Conservation (phyloP, 2,888 invertebrate genomes). For the Cosmia pyralina region DNA sequence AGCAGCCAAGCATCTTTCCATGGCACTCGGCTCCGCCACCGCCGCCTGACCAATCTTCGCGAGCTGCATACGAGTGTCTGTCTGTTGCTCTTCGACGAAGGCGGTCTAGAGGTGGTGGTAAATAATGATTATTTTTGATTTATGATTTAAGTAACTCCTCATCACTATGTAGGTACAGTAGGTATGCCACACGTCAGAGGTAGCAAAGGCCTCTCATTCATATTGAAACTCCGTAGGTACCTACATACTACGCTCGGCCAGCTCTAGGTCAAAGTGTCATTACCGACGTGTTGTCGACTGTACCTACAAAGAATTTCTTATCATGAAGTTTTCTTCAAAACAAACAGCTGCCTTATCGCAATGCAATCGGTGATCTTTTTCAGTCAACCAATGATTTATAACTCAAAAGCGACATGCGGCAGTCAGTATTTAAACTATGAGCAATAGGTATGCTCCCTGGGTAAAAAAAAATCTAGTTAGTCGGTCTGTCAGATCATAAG, state of each 20-base stretch:
- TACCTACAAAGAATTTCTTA: neutral
- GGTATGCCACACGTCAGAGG: neutral
- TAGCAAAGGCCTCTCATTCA: neutral
- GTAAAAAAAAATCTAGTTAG: no score
- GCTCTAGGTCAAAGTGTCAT: neutral
- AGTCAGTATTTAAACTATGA: neutral
- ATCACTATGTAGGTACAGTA: neutral
- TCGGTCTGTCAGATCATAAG: no score
- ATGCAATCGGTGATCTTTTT: neutral
- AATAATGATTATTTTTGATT: neutral
- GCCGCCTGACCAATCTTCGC: conserved; percentile 83
- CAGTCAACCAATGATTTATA: conserved; percentile 2
- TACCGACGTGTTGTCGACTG: neutral
- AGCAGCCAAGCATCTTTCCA: conserved; percentile 83
- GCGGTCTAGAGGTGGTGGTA: conserved; percentile 72
- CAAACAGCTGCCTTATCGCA: neutral
- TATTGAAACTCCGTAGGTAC: neutral
- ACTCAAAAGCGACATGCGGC: neutral
- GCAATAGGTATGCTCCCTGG: no score
- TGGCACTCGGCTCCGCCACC: conserved; percentile 81
- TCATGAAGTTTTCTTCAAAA: neutral
- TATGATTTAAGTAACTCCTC: neutral
- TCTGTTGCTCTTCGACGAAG: conserved; percentile 78
- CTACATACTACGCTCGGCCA: neutral
- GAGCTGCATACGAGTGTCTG: conserved; percentile 78